A percentile compares a stretch with the other conserved stretches of the same genome.
Conservation (phyloP, 2,797 vertebrate genomes). For the Poeciliopsis infans region DNA sequence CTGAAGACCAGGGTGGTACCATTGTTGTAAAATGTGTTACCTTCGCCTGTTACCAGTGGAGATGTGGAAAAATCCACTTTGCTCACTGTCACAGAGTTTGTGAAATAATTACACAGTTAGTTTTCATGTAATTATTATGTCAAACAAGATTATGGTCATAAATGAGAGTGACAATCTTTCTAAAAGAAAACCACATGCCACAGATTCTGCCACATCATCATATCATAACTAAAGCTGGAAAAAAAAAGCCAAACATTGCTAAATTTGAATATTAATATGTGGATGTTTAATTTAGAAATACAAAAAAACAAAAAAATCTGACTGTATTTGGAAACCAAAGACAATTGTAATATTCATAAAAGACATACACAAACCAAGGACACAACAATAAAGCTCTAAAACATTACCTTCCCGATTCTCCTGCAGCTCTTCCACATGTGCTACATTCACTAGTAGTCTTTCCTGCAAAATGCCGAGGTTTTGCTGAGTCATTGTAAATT, state of each 20-base stretch:
- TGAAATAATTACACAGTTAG: background rate
- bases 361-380: background rate
- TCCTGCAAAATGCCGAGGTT: constrained; percentile 13
- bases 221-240: too few species aligned
- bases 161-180: too few species aligned
- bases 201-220: too few species aligned
- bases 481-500: constrained; percentile 10
- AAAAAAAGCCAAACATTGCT: too few species aligned
- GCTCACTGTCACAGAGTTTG: constrained; percentile 20
- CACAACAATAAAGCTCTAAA: background rate
- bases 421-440: constrained; percentile 1
- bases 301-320: too few species aligned
- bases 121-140: background rate
- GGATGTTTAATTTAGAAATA: too few species aligned
- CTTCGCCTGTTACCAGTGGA: constrained; percentile 3
- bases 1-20: constrained; percentile 17
- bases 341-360: background rate
- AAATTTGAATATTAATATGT: too few species aligned
- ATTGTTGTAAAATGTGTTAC: rapidly evolving
- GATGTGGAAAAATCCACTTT: constrained; percentile 51
- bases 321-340: too few species aligned
- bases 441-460: constrained; percentile 5
- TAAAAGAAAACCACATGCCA: too few species aligned
- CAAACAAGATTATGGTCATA: background rate
- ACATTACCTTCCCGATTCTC: constrained; percentile 38